Conservation (phyloP, 2,797 vertebrate genomes). For the Pteronotus mesoamericanus region DNA sequence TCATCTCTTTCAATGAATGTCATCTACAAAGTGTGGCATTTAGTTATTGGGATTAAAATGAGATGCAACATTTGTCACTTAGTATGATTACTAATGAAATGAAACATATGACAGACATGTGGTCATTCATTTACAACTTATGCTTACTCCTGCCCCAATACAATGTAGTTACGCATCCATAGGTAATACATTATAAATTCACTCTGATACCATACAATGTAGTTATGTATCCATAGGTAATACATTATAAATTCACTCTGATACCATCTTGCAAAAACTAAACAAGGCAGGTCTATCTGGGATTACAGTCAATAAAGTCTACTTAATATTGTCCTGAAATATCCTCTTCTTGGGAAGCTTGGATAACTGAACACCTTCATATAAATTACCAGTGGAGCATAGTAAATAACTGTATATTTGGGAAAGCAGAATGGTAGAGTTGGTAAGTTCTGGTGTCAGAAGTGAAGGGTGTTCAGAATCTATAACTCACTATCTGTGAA, state of each 20-base stretch:
- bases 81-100: slow-evolving; percentile 25
- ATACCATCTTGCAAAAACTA: not conserved
- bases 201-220: not conserved
- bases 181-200: not conserved
- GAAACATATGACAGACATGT: not conserved
- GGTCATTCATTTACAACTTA: not conserved
- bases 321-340: not conserved
- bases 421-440: not conserved
- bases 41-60: slow-evolving; percentile 13
- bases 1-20: not conserved
- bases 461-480: not conserved
- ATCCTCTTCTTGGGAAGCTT: not conserved
- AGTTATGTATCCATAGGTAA: not conserved
- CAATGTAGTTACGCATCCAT: not conserved
- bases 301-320: not conserved
- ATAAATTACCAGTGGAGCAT: not conserved
- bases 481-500: not conserved
- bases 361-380: not conserved
- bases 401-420: not conserved
- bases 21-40: not conserved
- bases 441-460: not conserved
- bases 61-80: not conserved
- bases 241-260: not conserved
- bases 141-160: not conserved
- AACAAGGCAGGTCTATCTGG: not conserved